Base-by-base conservation (phyloP, 2,797 vertebrate species). In the Pipistrellus pipistrellus region DNA sequence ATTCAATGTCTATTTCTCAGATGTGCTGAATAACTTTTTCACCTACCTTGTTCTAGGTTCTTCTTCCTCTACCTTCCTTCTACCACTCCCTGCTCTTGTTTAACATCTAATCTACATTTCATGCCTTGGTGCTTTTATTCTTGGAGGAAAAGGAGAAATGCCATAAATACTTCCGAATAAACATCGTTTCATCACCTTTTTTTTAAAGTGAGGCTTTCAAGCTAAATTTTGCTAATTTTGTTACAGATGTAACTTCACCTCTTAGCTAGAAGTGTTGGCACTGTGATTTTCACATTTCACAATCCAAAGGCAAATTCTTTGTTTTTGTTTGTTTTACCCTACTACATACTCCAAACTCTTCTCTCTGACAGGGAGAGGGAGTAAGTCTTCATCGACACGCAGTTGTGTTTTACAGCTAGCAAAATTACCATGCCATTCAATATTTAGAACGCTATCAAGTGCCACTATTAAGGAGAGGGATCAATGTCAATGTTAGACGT, bases 91-190 rank as follows among this genome's bases (percentile, higher is more conserved):
- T 69, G 20, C 30, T 44, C 17, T 62, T 68, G 6, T 57, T 59
- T 38, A 27, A 85, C 9, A 32, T 38, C 9, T 0, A 55, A 57
- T 23, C 11, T 41, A 48, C 3, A 64, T 27, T 53, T 25, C 46
- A 35, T 17, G 17, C 21, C 55, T 30, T 71, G 17, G 17, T 59
- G 38, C 59, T 75, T 59, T 64, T 75, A 48, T 25, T 48, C 48
- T 48, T 23, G 23, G 4, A 6, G 8, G 13, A 8, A 7, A 32
- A 46, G n/a, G 32, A 57, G 51, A n/a, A 75, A 53, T 35, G 30
- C 17, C n/a, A 91, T 21, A 62, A 84, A 41, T 86, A 91, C 32
- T 88, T 93, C 66, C 23, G 8, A 88, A 75, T 77, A 90, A 75
- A 77, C 18, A 38, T 17, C 27, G 23, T 66, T 94, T 73, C 30